Base-by-base conservation (phyloP, 2,888 invertebrate species). In the Holacanthella duospinosa region DNA sequence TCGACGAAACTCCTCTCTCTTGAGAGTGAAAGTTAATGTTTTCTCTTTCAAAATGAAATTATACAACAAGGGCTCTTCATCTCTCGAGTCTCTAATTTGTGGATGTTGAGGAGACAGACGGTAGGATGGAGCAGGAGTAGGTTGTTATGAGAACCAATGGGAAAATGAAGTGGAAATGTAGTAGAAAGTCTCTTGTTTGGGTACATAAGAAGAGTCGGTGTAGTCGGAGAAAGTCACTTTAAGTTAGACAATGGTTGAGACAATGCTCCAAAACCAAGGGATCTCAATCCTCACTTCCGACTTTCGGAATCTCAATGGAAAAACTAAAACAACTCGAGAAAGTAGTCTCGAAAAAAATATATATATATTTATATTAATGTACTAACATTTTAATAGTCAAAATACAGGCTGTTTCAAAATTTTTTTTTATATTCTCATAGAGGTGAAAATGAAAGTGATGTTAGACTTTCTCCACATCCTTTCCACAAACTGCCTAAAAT, bases 281-380 rank as follows among this genome's bases (percentile, higher is more conserved):
- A 6, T 36, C 16, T 36, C 24, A 55, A 55, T 55, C 24, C 27
- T 55, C 25, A 55, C 55, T 55, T 26, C 55, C 55, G 55, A 55
- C 27, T 55, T 55, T 25, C 55, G 4, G 55, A 25, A 12, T 19
- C 2, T 19, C 19, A 26, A 55, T 2, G 25, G 55, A 4, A 1
- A 26, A 55, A 55, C 2, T 2, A 55, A 25, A 24, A 48, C 48
- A n/a, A 4, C 24, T n/a, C 21, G 48, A 48, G 12, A 48, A 48
- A 48, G 48, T 2, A 21, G n/a, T 2, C 12, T n/a, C n/a, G n/a
- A n/a, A n/a, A n/a, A n/a, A n/a, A n/a, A n/a, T n/a, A n/a, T n/a
- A n/a, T n/a, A n/a, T n/a, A n/a, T n/a, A n/a, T n/a, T n/a, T n/a
- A n/a, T n/a, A n/a, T n/a, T n/a, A n/a, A n/a, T n/a, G n/a, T n/a